A percentile compares a stretch with the other conserved stretches of the same genome.
Conservation (phyloP, 2,888 invertebrate genomes). For the Biston stratarius region DNA sequence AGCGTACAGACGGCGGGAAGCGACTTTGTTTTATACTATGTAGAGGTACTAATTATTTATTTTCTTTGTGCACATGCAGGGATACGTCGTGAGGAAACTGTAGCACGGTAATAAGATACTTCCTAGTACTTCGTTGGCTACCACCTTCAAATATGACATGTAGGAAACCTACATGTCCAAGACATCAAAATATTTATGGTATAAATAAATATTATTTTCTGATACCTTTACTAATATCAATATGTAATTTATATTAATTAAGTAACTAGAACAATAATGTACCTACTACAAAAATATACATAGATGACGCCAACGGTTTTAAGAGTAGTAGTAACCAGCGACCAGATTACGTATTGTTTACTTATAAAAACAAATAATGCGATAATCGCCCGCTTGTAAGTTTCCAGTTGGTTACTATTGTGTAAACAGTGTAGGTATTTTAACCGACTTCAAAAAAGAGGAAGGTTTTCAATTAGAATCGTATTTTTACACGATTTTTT, state of each 20-base stretch:
- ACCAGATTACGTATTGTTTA: slow-evolving; percentile 33
- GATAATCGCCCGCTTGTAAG: slow-evolving; percentile 33
- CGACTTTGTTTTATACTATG: too few relatives aligned
- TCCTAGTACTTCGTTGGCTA: neutral
- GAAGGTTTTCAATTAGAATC: neutral
- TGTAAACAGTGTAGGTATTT: slow-evolving; percentile 14
- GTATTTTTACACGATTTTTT: neutral
- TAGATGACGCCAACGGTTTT: slow-evolving; percentile 12
- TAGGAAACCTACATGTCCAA: too few relatives aligned
- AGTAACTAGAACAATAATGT: neutral
- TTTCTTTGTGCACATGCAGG: neutral
- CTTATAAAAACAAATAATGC: slow-evolving; percentile 33
- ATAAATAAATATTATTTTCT: neutral
- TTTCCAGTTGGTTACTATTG: slow-evolving; percentile 22
- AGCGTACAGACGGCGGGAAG: too few relatives aligned
- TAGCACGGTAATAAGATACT: neutral
- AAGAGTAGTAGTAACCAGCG: neutral
- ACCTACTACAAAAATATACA: neutral
- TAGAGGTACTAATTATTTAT: too few relatives aligned
- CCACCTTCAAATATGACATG: too few relatives aligned
- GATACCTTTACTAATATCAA: neutral
- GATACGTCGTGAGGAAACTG: too few relatives aligned
- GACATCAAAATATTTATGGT: too few relatives aligned
- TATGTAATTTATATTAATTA: neutral
- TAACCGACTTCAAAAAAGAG: neutral